A percentile compares a stretch with the other conserved stretches of the same genome.
These are phyloP conservation scores for Thalassophryne amazonica DNA, from an alignment of 2,797 vertebrate genomes.

Conservation along the genomic window DNA sequence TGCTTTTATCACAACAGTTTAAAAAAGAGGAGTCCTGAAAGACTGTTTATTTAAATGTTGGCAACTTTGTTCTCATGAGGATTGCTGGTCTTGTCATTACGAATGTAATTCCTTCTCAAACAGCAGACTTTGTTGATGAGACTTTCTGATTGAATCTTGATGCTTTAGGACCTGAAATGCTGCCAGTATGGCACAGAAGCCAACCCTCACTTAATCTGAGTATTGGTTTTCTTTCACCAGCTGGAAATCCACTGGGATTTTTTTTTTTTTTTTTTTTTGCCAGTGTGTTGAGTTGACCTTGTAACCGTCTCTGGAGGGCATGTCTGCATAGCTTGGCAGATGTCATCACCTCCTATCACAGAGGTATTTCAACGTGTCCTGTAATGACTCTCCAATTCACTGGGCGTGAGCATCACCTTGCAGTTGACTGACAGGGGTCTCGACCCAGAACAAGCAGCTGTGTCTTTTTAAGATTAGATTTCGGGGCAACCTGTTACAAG, in stretches of 20 bases:
- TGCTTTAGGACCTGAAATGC: slow-evolving; percentile 28
- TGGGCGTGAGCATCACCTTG: slow-evolving; percentile 17
- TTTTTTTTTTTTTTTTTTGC: no score
- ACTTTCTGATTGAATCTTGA: slow-evolving; percentile 18
- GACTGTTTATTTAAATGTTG: slow-evolving; percentile 28
- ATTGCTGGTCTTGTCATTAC: slow-evolving; percentile 14
- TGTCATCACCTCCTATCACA: slow-evolving; percentile 73
- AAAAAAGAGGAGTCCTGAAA: background rate
- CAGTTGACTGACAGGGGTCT: slow-evolving; percentile 39
- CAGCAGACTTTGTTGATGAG: slow-evolving; percentile 35
- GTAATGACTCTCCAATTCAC: slow-evolving; percentile 22
- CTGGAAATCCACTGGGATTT: slow-evolving; percentile 56
- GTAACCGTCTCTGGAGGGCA: slow-evolving; percentile 65
- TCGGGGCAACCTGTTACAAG: background rate
- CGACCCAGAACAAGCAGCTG: slow-evolving; percentile 42
- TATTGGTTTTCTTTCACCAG: slow-evolving; percentile 38
- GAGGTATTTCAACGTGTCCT: slow-evolving; percentile 61
- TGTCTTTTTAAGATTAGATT: slow-evolving; percentile 9
- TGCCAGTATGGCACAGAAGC: slow-evolving; percentile 2
- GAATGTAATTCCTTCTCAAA: slow-evolving; percentile 23
- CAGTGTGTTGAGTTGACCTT: slow-evolving; percentile 71
- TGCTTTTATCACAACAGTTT: slow-evolving; percentile 1
- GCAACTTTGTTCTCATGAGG: background rate
- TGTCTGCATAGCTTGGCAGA: slow-evolving; percentile 71
- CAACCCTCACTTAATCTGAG: slow-evolving; percentile 33